These are phyloP conservation scores for Eudasyphora cyanicolor DNA, from an alignment of 2,888 invertebrate genomes.

Conservation along the genomic window DNA sequence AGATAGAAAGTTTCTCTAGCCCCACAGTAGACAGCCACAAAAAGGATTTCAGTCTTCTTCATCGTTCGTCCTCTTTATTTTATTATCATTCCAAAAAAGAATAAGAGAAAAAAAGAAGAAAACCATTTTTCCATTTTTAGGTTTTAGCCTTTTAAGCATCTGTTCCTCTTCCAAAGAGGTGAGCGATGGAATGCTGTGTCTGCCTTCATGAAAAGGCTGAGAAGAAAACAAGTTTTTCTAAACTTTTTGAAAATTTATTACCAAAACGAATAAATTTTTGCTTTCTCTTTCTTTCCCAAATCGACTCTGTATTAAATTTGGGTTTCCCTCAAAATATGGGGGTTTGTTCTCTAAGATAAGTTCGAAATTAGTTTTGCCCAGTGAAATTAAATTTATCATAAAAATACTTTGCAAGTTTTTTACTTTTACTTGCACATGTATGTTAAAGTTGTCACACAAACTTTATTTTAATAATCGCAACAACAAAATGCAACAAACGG, in stretches of 20 bases:
- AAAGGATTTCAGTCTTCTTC: not conserved
- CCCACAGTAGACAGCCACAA: not conserved
- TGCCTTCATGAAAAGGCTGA: not conserved
- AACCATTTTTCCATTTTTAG: not conserved
- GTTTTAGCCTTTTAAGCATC: constrained; percentile 10
- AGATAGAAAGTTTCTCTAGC: not conserved
- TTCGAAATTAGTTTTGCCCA: constrained; percentile 12
- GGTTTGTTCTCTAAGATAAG: not conserved
- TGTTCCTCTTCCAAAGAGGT: not conserved
- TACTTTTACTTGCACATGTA: not conserved
- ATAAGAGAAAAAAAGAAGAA: too few species aligned
- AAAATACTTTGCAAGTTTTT: constrained; percentile 20
- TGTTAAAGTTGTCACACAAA: not conserved
- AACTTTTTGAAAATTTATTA: constrained; percentile 28
- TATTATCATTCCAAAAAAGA: not conserved
- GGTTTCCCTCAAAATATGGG: not conserved
- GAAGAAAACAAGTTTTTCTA: not conserved
- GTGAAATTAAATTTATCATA: not conserved
- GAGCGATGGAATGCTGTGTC: not conserved
- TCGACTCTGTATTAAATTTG: not conserved
- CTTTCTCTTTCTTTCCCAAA: not conserved
- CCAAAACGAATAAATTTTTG: constrained; percentile 14
- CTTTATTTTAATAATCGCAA: too few species aligned
- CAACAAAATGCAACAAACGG: too few species aligned
- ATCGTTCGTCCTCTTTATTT: not conserved